Evolutionary conservation across 2,113 vertebrate species (phyloP).

Genomic region (Menidia beryllina): DNA sequence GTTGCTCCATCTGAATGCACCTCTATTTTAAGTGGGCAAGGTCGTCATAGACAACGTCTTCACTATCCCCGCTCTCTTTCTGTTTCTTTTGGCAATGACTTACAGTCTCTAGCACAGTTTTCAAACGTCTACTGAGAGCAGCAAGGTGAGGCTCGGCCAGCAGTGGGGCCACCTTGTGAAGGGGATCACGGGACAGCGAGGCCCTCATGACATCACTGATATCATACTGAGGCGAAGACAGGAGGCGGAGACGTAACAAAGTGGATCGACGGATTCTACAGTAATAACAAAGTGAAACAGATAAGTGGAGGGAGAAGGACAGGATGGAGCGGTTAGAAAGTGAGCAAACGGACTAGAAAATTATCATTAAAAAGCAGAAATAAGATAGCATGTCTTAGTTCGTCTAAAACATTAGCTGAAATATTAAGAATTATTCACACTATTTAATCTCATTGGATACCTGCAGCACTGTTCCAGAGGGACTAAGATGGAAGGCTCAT

Average conservation of each 20-base stretch:
- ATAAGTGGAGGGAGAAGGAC: not conserved
- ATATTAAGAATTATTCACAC: not conserved
- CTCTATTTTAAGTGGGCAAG: constrained; percentile 18
- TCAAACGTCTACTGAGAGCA: constrained; percentile 78
- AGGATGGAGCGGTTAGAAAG: rapidly evolving
- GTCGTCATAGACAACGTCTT: constrained; percentile 73
- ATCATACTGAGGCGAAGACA: constrained; percentile 77
- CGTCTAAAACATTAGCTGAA: too few relatives aligned
- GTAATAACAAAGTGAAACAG: not conserved
- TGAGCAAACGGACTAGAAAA: not conserved
- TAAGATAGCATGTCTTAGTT: too few relatives aligned
- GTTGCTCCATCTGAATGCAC: constrained; percentile 6
- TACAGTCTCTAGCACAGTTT: constrained; percentile 63
- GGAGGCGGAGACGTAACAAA: constrained; percentile 80
- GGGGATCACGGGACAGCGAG: constrained; percentile 79
- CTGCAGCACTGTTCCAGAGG: constrained; percentile 87
- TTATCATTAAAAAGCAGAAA: not conserved
- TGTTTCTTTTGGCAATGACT: constrained; percentile 55
- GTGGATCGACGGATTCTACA: constrained; percentile 84
- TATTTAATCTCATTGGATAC: constrained; percentile 48
- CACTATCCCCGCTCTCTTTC: not conserved
- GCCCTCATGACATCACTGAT: constrained; percentile 81
- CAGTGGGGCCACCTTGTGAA: constrained; percentile 74
- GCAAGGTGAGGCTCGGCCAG: constrained; percentile 81
- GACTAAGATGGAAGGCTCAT: constrained; percentile 85